phyloP scores from a whole-genome alignment of 2,888 invertebrate genomes.

The Ceriagrion tenellum region DNA sequence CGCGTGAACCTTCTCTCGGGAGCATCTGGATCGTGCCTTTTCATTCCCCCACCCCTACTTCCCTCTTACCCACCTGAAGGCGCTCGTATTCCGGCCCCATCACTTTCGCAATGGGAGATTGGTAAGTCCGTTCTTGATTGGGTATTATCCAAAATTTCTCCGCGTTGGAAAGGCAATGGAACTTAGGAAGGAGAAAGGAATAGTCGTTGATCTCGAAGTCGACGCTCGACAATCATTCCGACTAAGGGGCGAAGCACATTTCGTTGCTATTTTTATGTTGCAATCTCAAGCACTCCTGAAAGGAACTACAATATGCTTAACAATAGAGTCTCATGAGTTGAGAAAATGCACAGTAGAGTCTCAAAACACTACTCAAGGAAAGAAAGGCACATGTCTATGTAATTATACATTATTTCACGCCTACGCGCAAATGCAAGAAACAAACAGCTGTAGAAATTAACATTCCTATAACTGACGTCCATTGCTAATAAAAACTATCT shows the following conservation, averaged over 20 bases:
- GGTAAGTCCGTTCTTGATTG: background rate
- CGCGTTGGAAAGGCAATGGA: background rate
- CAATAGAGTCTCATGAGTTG: background rate
- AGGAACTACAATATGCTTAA: background rate
- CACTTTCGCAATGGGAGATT: background rate
- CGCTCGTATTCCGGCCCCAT: background rate
- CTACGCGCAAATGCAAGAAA: too few relatives aligned
- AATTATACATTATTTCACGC: too few relatives aligned
- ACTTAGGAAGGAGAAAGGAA: background rate
- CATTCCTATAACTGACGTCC: too few relatives aligned
- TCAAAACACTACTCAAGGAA: too few relatives aligned
- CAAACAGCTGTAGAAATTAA: too few relatives aligned
- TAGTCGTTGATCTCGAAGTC: background rate
- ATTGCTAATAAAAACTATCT: too few relatives aligned
- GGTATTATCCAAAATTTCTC: background rate
- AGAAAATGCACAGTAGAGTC: too few relatives aligned
- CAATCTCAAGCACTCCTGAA: background rate
- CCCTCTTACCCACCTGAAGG: background rate
- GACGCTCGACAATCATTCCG: background rate
- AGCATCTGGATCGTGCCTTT: constrained; percentile 27
- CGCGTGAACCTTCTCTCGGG: background rate
- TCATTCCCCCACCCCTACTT: background rate
- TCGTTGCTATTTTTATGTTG: background rate
- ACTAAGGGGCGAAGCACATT: background rate
- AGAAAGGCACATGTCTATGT: too few relatives aligned